Evolutionary conservation across 2,113 vertebrate species (phyloP), one percentile per base, ranked within the genome.

Genomic region (Mastomys natalensis): DNA sequence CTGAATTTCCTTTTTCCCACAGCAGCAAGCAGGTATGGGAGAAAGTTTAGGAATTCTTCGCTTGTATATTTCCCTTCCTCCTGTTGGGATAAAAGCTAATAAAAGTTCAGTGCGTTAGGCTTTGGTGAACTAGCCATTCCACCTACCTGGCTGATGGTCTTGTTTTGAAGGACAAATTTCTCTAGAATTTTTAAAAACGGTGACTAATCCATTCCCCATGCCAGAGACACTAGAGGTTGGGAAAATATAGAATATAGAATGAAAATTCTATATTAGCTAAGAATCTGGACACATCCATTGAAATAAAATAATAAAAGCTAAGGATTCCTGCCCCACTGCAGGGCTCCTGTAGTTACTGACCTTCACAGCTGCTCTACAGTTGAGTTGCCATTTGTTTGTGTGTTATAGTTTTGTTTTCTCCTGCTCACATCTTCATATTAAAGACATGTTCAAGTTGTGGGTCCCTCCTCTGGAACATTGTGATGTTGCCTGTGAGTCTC

Each of bases 391-490:
- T 21, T 37, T 70, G 12, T 15, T 24, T n/a, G 31, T 70, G 21
- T 4, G 4, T 0, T 53, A 24, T 5, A 70, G 12, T 16, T 53
- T 70, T 24, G 0, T 9, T 53, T 7, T 70, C 1, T 86, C 0
- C 45, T 51, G 7, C 17, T 68, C 19, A 68, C 5, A 1, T 4
- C 45, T 9, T 53, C 12, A 48, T 13, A 53, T 16, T 24, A 26
- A 53, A 68, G 19, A 8, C 34, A 19, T 80, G 19, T 37, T n/a
- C 34, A 55, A 55, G 17, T 80, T 37, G 51, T 80, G 77, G 34
- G 34, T 80, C 48, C 2, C 43, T 87, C 64, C 31, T 70, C 31
- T 40, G 31, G 19, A 43, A 86, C 3, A 8, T 66, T 34, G 29
- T 48, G 43, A 66, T 86, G 29, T 53, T 51, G 34, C 17, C 15